Evolutionary conservation across 1,140 invertebrate species (phyloP), one percentile per base, ranked within the genome.

Genomic region (Bemisia tabaci): DNA sequence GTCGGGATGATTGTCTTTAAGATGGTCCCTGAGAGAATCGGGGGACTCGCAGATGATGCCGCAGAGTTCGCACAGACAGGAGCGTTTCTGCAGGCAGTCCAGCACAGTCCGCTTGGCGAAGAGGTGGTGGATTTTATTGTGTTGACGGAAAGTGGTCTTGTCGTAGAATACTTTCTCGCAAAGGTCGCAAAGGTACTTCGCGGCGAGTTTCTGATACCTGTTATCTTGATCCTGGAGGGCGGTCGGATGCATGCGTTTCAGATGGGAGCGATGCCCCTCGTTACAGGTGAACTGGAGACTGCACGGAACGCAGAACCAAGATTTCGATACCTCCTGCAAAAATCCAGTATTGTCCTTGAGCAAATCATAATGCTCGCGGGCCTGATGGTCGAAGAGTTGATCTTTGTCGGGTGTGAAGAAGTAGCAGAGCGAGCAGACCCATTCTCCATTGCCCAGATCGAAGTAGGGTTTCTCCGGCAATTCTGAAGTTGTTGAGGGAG

Each of bases 341-440:
- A 23, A 26, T 12, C 21, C 70, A 33, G 22, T 67, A 65, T 58
- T 48, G 59, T 24, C 22, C 21, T 26, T 60, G 60, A 33, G 23
- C 59, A 24, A n/a, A 33, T 27, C 59, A n/a, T 21, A 39, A 60
- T 33, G 65, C 22, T 21, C n/a, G 12, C 5, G 58, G 26, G 5
- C 60, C n/a, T 22, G 59, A 26, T 66, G 11, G 27, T 61, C 23
- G 22, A 26, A 25, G 12, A 60, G 23, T 1, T 59, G 1, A 21
- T 21, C 22, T n/a, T 27, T n/a, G 21, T 66, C n/a, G 21, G 48
- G 21, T 11, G 33, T 39, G 24, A 48, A 25, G 60, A 25, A 22
- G 33, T 9, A 48, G 17, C 33, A 48, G 33, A 48, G 17, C 33
- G 17, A 48, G 33, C 33, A 48, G 17, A 48, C 17, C 5, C 17